Evolutionary conservation across 2,113 vertebrate genomes (phyloP), one percentile per base, ranked within the genome.

Genomic region (Platysteira castanea): DNA sequence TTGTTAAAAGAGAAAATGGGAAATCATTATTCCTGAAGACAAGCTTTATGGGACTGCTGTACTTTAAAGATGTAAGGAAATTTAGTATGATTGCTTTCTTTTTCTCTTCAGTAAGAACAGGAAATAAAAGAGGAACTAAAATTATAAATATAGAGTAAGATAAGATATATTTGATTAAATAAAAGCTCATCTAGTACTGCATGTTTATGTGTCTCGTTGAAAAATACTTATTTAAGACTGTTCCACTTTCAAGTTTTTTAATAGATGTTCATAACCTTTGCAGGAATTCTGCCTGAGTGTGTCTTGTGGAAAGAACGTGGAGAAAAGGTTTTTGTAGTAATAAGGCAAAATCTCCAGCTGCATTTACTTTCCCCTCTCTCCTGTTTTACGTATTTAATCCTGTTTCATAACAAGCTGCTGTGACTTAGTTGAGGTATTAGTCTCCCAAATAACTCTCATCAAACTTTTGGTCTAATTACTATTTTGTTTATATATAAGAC

Each of bases 331-430:
- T 90, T 88, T 88, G 46, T 49, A 60, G 26, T 93, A 89, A 31
- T 44, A 83, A 83, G 68, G 50, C 67, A 90, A 92, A 97, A 93
- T 94, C 64, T 74, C 37, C 52, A 75, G 57, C 60, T 91, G 49
- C 42, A 35, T 91, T 90, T 90, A 27, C n/a, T 76, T 84, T 73
- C 33, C 18, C 15, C 17, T 77, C 17, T 76, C 82, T 85, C 11
- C 71, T 74, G 54, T 65, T 47, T 77, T 61, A 67, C 1, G 6
- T 65, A 52, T 41, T 89, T 93, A 88, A 96, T 92, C 71, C 42
- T 81, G 59, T 95, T 96, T 93, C 47, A 12, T 96, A 91, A 91
- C 84, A 76, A 56, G 44, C 77, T 78, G 60, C 52, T 78, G 52
- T 74, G 69, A 70, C 30, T 95, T 74, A 77, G 5, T 70, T 83